Percentiles rank a stretch among this genome's conserved stretches.
Evolutionary conservation across 1,140 invertebrate species (phyloP).

Genomic region (Hormaphis cornu): DNA sequence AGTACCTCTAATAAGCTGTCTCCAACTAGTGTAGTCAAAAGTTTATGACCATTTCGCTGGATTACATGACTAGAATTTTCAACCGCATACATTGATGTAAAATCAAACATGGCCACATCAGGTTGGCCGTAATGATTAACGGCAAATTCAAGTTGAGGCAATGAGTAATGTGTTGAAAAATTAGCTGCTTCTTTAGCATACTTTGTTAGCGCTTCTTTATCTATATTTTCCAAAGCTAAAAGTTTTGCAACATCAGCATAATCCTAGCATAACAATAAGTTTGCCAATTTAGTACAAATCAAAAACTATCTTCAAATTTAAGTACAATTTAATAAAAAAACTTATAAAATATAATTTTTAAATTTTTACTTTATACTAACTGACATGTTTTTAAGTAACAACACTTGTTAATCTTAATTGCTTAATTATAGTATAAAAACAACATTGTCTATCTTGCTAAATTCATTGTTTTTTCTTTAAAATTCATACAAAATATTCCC

Average conservation of each 20-base stretch:
- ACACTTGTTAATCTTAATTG: no score
- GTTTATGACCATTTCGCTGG: slow-evolving; percentile 63
- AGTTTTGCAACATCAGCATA: slow-evolving; percentile 79
- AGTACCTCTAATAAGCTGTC: slow-evolving; percentile 85
- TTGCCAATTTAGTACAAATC: neutral
- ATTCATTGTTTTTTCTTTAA: neutral
- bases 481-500: no score
- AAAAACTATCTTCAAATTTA: neutral
- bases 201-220: slow-evolving; percentile 75
- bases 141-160: slow-evolving; percentile 87
- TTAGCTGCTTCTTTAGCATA: slow-evolving; percentile 93
- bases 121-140: slow-evolving; percentile 96
- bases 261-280: slow-evolving; percentile 58
- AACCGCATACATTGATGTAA: slow-evolving; percentile 96
- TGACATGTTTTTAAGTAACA: neutral
- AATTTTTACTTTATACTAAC: no score
- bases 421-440: no score
- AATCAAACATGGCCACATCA: slow-evolving; percentile 99
- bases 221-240: slow-evolving; percentile 79
- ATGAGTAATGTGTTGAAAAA: slow-evolving; percentile 86
- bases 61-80: slow-evolving; percentile 82
- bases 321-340: no score
- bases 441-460: neutral
- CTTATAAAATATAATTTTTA: no score
- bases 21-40: slow-evolving; percentile 84